These are phyloP conservation scores for Chymomyza fuscimana DNA, from an alignment of 2,888 invertebrate species.

Conservation along the genomic window DNA sequence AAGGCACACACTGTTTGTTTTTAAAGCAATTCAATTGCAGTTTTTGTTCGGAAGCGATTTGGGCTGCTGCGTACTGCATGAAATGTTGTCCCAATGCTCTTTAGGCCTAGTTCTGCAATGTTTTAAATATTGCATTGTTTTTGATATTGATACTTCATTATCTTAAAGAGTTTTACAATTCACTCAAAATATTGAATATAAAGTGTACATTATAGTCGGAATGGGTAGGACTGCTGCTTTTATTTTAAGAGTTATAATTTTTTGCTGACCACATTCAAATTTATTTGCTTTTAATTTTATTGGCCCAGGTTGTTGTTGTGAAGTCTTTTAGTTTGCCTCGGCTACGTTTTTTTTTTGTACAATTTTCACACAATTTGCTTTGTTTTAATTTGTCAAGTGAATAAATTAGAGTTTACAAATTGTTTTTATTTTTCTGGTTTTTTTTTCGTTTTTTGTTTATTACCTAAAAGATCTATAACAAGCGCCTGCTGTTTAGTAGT, in stretches of 20 bases:
- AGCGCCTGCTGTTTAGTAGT: background rate
- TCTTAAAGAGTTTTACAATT: no score
- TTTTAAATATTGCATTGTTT: no score
- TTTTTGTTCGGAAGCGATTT: no score
- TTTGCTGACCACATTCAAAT: conserved; percentile 32
- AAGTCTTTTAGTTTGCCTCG: conserved; percentile 8
- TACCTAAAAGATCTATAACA: background rate
- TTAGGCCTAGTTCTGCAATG: no score
- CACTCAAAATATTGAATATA: no score
- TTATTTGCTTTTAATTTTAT: conserved; percentile 31
- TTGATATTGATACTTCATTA: no score
- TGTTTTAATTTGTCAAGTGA: conserved; percentile 46
- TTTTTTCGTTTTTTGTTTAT: conserved; percentile 5
- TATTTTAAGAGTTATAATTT: conserved; percentile 37
- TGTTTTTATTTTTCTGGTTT: background rate
- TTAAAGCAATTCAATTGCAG: no score
- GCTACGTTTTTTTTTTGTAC: conserved; percentile 32
- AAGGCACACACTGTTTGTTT: no score
- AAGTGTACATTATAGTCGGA: no score
- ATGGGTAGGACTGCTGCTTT: background rate
- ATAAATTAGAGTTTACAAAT: background rate
- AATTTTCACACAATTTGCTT: conserved; percentile 39
- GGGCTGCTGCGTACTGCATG: no score
- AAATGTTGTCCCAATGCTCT: no score
- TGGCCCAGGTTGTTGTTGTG: conserved; percentile 9